phyloP scores from a whole-genome alignment of 2,113 vertebrate genomes.

The Rana temporaria region DNA sequence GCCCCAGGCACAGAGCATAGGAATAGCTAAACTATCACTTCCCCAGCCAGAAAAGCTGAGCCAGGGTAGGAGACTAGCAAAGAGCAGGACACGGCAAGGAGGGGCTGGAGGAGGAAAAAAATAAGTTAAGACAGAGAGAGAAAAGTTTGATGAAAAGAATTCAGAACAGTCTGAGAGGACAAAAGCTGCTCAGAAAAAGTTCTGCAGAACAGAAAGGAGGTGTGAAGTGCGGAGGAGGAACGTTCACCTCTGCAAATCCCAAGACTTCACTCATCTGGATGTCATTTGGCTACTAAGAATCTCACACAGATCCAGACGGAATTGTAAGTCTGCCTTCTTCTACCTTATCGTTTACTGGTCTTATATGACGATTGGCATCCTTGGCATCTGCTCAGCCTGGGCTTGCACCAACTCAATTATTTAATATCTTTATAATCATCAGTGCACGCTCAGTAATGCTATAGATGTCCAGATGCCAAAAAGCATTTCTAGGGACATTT shows the following conservation, averaged over 20 bases:
- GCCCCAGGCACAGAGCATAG: slow-evolving; percentile 52
- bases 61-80: not conserved
- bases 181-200: slow-evolving; percentile 64
- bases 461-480: no score
- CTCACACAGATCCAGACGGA: not conserved
- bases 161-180: slow-evolving; percentile 49
- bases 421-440: no score
- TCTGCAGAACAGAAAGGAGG: slow-evolving; percentile 48
- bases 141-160: not conserved
- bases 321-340: slow-evolving; percentile 20
- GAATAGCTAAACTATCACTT: slow-evolving; percentile 53
- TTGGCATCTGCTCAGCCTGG: no score
- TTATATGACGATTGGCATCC: no score
- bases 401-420: no score
- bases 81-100: not conserved
- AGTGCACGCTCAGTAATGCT: no score
- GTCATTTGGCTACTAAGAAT: slow-evolving; percentile 14
- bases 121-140: not conserved
- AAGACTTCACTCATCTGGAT: slow-evolving; percentile 37
- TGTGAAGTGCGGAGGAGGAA: slow-evolving; percentile 49
- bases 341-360: not conserved
- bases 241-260: not conserved
- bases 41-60: slow-evolving; percentile 45
- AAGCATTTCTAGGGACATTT: no score
- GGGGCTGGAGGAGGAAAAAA: slow-evolving; percentile 1